Evolutionary conservation across 2,797 vertebrate species (phyloP).

Genomic region (Pelodytes ibericus): DNA sequence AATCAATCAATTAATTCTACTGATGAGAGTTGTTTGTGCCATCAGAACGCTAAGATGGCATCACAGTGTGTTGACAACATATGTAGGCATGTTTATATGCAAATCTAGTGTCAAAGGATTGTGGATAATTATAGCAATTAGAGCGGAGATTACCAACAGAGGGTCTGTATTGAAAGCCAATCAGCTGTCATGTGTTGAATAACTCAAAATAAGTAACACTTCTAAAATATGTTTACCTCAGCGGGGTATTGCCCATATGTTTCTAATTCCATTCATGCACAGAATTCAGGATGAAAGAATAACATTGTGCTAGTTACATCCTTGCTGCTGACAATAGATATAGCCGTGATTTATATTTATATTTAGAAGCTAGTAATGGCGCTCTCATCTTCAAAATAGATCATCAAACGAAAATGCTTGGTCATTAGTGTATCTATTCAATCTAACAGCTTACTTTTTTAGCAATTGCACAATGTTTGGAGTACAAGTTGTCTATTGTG

Average conservation of each 20-base stretch:
- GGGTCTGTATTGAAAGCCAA: slow-evolving; percentile 42
- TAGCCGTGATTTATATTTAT: slow-evolving; percentile 22
- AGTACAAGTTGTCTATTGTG: neutral
- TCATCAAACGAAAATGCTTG: neutral
- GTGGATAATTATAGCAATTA: slow-evolving; percentile 50
- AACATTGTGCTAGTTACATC: slow-evolving; percentile 19
- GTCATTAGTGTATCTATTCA: slow-evolving; percentile 8
- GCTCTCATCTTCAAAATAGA: slow-evolving; percentile 11
- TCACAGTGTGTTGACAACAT: slow-evolving; percentile 41
- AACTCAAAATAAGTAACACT: slow-evolving; percentile 30
- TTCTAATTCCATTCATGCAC: neutral
- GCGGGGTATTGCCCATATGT: slow-evolving; percentile 25
- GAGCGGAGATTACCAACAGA: slow-evolving; percentile 37
- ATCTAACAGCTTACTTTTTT: slow-evolving; percentile 3
- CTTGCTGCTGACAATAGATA: slow-evolving; percentile 7
- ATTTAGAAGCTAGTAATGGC: neutral
- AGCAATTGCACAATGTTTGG: neutral
- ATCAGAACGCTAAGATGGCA: slow-evolving; percentile 39
- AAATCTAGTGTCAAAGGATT: slow-evolving; percentile 48
- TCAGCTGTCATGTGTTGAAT: slow-evolving; percentile 44
- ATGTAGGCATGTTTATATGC: slow-evolving; percentile 50
- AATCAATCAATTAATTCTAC: slow-evolving; percentile 38
- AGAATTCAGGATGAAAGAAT: slow-evolving; percentile 7
- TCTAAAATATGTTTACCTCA: slow-evolving; percentile 41
- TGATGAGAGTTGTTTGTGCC: slow-evolving; percentile 19